These are phyloP conservation scores for Scolopax mira DNA, from an alignment of 2,113 vertebrate species.

Conservation along the genomic window DNA sequence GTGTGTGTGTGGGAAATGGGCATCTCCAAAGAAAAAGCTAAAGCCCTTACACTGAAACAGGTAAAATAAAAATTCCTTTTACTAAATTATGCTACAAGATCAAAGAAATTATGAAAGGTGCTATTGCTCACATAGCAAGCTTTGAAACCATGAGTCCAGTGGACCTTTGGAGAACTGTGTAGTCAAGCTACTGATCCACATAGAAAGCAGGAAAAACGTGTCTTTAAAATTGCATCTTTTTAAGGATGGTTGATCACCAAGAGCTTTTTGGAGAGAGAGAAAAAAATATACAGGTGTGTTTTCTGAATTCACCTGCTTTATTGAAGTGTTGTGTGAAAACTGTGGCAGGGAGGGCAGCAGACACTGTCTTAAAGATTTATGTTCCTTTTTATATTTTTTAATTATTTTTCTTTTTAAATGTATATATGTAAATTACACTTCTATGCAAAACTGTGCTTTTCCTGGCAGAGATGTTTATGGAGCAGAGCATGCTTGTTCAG, in stretches of 20 bases:
- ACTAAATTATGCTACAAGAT: neutral
- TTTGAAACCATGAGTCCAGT: neutral
- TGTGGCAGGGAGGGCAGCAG: neutral
- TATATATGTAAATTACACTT: neutral
- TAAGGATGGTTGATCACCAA: neutral
- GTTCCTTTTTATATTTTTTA: neutral
- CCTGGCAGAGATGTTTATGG: neutral
- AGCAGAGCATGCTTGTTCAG: neutral
- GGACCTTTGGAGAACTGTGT: neutral
- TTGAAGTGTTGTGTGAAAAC: neutral
- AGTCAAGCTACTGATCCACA: neutral
- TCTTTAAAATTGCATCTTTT: neutral
- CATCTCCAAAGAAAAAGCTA: constrained; percentile 91
- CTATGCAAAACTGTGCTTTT: neutral
- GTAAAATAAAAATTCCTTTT: constrained; percentile 62
- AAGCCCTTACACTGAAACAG: constrained; percentile 92
- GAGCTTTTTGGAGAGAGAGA: neutral
- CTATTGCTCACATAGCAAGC: neutral
- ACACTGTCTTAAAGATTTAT: neutral
- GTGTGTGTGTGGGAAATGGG: constrained; percentile 98
- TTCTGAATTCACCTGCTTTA: neutral
- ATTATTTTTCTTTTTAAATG: neutral
- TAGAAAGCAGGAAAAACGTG: neutral
- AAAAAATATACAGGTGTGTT: neutral
- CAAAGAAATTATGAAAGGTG: neutral